Evolutionary conservation across 2,888 invertebrate genomes (phyloP), one percentile per base, ranked within the genome.

Genomic region (Cheilosia pagana): DNA sequence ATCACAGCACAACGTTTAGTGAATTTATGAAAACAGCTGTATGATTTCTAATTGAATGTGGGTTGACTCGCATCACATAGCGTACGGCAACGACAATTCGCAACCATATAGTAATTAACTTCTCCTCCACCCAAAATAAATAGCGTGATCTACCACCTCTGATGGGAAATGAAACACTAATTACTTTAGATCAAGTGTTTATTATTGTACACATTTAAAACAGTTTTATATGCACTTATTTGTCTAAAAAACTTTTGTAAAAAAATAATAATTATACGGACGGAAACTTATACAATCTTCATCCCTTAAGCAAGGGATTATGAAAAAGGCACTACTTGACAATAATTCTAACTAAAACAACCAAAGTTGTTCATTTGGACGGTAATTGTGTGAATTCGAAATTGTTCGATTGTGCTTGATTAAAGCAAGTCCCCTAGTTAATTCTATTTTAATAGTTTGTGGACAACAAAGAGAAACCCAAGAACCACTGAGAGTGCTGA

Each of bases 151-250:
- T 63, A 68, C 25, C 23, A 19, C 12, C 48, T 60, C 6, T 31
- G 19, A 41, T 19, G n/a, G 23, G 12, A 45, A 52, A 60, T 10
- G 8, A 53, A 50, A 70, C 41, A 28, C 39, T n/a, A 21, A 23
- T 63, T 48, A 52, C 23, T 35, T 35, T 25, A 50, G 16, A 53
- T 55, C 23, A 65, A 52, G 41, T 45, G 50, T 79, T 59, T 81
- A 76, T 59, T 81, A 76, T 68, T 81, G 48, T 48, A 53, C 50
- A 71, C 63, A 63, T 68, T 62, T 19, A 55, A 68, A 50, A 57
- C n/a, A 23, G 12, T 4, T 57, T 63, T 70, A 19, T 62, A 48
- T 16, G 8, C 23, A 31, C 28, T 19, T 48, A 16, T 23, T 62
- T 55, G 41, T 16, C 28, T 48, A 50, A 31, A 23, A 60, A 21